Evolutionary conservation across 2,797 vertebrate genomes (phyloP).

Genomic region (Thunnus albacares): DNA sequence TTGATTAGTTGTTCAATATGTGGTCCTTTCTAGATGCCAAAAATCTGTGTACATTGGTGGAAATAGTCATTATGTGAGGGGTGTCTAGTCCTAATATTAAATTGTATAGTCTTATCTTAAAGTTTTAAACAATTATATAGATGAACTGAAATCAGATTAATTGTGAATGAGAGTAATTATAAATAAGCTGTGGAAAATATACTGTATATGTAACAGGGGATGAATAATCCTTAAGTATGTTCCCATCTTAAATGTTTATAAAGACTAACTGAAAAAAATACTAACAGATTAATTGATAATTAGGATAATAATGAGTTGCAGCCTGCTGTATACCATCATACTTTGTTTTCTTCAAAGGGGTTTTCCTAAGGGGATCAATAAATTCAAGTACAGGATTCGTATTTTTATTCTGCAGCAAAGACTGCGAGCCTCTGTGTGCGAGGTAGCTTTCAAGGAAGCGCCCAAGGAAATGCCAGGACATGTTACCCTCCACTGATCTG

Average conservation of each 20-base stretch:
- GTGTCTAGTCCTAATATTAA: neutral
- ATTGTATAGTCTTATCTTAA: neutral
- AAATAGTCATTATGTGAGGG: too few relatives aligned
- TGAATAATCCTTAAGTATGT: too few relatives aligned
- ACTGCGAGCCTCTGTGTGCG: constrained; percentile 12
- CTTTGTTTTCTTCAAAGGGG: neutral
- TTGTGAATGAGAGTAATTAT: too few relatives aligned
- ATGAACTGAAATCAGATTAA: too few relatives aligned
- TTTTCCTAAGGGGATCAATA: constrained; percentile 26
- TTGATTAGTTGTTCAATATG: neutral
- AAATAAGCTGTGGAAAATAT: too few relatives aligned
- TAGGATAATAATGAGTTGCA: neutral
- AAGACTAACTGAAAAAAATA: neutral
- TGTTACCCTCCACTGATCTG: constrained; percentile 54
- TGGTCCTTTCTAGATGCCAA: neutral
- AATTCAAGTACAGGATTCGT: constrained; percentile 22
- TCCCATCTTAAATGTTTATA: too few relatives aligned
- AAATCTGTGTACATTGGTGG: neutral
- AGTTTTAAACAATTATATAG: neutral
- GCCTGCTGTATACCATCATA: neutral
- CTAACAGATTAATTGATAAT: neutral
- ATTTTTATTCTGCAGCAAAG: constrained; percentile 42
- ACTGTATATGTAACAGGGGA: too few relatives aligned
- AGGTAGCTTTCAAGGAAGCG: constrained; percentile 40
- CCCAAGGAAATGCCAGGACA: constrained; percentile 54